Evolutionary conservation across 2,888 invertebrate species (phyloP).

Genomic region (Acheta domesticus): DNA sequence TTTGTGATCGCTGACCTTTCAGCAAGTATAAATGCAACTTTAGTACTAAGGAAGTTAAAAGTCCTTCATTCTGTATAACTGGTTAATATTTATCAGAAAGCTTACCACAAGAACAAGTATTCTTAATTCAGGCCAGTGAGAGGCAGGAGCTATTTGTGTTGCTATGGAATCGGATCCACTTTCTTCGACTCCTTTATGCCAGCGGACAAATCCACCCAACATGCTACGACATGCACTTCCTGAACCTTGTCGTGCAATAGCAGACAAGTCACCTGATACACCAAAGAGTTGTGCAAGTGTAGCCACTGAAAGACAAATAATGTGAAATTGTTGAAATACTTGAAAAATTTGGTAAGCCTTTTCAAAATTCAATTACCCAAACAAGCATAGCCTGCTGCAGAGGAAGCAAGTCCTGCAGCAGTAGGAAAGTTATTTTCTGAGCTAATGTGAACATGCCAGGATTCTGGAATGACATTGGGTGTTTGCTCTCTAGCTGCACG

Average conservation of each 20-base stretch:
- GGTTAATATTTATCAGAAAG: background rate
- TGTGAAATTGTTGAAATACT: background rate
- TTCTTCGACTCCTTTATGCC: constrained; percentile 68
- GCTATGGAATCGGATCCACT: constrained; percentile 76
- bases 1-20: constrained; percentile 62
- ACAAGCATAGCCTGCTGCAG: constrained; percentile 97
- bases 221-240: constrained; percentile 97
- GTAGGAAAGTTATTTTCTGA: constrained; percentile 98
- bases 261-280: constrained; percentile 68
- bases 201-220: constrained; percentile 91
- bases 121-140: constrained; percentile 88
- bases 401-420: constrained; percentile 95
- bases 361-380: constrained; percentile 52
- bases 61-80: too few species aligned
- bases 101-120: constrained; percentile 82
- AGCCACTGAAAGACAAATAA: constrained; percentile 52
- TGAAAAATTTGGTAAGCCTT: background rate
- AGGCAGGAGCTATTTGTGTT: constrained; percentile 64
- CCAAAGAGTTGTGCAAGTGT: constrained; percentile 74
- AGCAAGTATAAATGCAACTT: background rate
- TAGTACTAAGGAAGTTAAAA: too few species aligned
- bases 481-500: background rate
- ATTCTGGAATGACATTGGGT: background rate
- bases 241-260: constrained; percentile 80
- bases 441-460: constrained; percentile 59